Evolutionary conservation across 2,888 invertebrate species (phyloP), one percentile per base, ranked within the genome.

Genomic region (Syrphus vitripennis): DNA sequence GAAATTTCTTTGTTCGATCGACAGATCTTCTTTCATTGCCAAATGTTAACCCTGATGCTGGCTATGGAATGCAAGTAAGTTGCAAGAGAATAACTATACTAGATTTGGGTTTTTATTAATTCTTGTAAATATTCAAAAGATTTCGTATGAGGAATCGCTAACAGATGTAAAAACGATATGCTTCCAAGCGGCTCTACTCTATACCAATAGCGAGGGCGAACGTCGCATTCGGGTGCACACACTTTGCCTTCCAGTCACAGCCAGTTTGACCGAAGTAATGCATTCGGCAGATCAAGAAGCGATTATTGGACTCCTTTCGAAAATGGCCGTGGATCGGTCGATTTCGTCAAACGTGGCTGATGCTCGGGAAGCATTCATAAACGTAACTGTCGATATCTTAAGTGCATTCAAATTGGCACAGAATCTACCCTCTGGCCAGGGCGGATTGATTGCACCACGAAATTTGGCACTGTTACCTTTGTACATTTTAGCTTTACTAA

Each of bases 1-100:
- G 99, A 48, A 99, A 99, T 93, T 99, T 99, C 95, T 99, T 99
- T 93, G 99, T 99, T 65, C 95, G 99, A 4, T 99, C 99, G 0
- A 98, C 99, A 4, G 99, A 99, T 93, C 94, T 99, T 74, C 93
- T 99, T 77, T 98, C 98, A 12, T 93, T 99, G 89, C 99, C 99
- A 45, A 99, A 99, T 93, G 96, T 99, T 80, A 99, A 98, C 91
- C 99, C 99, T 0, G 99, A 99, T 93, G 97, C 98, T 5, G 99
- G 98, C 19, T 99, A 98, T 92, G 99, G 98, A 63, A 99, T 99
- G 97, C 99, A 99, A 93, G 96, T 98, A 86, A 79, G 81, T 86
- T 48, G n/a, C 16, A 48, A 29, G n/a, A 19, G 2, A 4, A 31
- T 31, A 3, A 1, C 12, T 12, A 14, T n/a, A 1, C 2, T 34